phyloP scores from a whole-genome alignment of 2,888 invertebrate species.

The Andricus curvator region DNA sequence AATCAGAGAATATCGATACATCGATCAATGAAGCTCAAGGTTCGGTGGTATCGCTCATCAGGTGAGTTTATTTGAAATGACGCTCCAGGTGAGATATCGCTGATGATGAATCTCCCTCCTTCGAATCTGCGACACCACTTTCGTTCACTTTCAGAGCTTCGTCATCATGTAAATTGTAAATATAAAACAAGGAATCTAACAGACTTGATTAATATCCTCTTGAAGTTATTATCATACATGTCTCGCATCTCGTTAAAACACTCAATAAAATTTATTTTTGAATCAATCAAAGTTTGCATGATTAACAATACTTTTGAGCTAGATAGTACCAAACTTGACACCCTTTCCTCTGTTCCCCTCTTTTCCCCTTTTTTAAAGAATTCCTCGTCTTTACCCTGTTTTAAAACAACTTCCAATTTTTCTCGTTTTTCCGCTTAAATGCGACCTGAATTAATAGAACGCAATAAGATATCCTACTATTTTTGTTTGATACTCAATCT shows the following conservation, averaged over 20 bases:
- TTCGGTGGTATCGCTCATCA: constrained; percentile 23
- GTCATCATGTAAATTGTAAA: constrained; percentile 15
- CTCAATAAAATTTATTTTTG: background rate
- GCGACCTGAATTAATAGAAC: too few species aligned
- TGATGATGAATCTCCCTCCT: constrained; percentile 36
- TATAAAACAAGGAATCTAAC: background rate
- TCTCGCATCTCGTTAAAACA: too few species aligned
- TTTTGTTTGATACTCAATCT: too few species aligned
- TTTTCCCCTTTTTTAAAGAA: too few species aligned
- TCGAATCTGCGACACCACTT: constrained; percentile 6
- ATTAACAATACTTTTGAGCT: background rate
- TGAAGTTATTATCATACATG: background rate
- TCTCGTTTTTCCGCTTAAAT: too few species aligned
- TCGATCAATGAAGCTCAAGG: constrained; percentile 7
- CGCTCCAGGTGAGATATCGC: constrained; percentile 22
- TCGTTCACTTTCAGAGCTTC: constrained; percentile 13
- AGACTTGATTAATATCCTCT: constrained; percentile 1
- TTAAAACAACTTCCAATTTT: too few species aligned
- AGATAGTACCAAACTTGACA: background rate
- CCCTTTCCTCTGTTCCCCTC: too few species aligned
- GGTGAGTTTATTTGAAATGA: background rate
- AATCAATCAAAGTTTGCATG: background rate
- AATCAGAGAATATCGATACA: constrained; percentile 25
- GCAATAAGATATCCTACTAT: too few species aligned
- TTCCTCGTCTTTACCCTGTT: too few species aligned